Evolutionary conservation across 2,113 vertebrate species (phyloP).

Genomic region (Rhabdomys dilectus): DNA sequence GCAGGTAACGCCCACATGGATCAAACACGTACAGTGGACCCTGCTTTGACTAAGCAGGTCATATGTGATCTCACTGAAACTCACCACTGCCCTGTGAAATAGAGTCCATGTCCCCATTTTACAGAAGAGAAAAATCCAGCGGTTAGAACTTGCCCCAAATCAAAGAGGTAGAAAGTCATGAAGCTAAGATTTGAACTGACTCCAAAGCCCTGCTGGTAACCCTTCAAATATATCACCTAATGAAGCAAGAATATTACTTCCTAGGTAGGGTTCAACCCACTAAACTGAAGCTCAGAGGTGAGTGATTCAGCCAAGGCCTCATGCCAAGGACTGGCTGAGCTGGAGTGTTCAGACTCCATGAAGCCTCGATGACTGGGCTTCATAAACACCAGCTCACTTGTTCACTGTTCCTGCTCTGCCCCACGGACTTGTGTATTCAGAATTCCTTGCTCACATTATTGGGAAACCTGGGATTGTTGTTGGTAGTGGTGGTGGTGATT

Average conservation of each 20-base stretch:
- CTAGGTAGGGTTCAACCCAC: not conserved
- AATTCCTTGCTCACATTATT: constrained; percentile 12
- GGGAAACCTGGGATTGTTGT: not conserved
- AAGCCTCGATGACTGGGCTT: not conserved
- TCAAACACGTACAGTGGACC: constrained; percentile 5
- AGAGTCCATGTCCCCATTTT: constrained; percentile 44
- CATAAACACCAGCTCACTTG: not conserved
- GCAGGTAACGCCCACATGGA: not conserved
- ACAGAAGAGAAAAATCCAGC: constrained; percentile 60
- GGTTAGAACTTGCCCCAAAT: constrained; percentile 38
- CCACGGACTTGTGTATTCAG: not conserved
- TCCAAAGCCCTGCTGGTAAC: constrained; percentile 33
- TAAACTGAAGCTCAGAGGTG: constrained; percentile 15
- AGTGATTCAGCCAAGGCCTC: constrained; percentile 9
- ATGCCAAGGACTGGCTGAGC: not conserved
- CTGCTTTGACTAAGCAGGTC: not conserved
- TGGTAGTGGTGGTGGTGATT: too few relatives aligned
- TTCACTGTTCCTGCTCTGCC: not conserved
- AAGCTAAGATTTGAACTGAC: constrained; percentile 33
- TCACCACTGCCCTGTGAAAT: constrained; percentile 27
- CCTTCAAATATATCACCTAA: not conserved
- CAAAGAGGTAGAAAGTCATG: constrained; percentile 71
- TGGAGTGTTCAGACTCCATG: not conserved
- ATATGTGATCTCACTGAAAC: constrained; percentile 18
- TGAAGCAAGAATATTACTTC: not conserved